phyloP scores from a whole-genome alignment of 2,113 vertebrate genomes.

The Felis catus region DNA sequence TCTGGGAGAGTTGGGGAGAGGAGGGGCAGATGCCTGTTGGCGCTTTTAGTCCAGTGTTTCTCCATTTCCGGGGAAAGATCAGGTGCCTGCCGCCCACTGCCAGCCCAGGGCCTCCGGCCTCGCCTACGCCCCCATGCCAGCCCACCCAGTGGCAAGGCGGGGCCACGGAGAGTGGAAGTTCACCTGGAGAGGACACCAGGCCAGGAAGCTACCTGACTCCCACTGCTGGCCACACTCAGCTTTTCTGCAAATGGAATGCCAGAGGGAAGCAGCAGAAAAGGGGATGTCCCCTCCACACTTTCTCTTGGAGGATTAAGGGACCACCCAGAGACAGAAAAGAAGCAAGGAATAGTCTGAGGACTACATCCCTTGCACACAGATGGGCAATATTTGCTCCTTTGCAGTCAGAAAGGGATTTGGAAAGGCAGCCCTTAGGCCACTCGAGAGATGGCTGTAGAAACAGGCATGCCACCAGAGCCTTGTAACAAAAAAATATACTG shows the following conservation, averaged over 20 bases:
- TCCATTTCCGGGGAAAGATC: constrained; percentile 29
- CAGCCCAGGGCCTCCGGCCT: not conserved
- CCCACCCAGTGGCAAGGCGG: not conserved
- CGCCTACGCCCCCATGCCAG: not conserved
- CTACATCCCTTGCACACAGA: not conserved
- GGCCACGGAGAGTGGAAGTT: not conserved
- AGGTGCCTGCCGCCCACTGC: not conserved
- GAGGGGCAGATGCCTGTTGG: not conserved
- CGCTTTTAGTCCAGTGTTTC: not conserved
- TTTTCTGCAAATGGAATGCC: not conserved
- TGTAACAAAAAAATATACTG: not conserved
- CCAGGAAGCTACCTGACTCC: not conserved
- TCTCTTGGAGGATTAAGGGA: not conserved
- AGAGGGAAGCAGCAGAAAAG: not conserved
- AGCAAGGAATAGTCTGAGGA: not conserved
- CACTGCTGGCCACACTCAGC: not conserved
- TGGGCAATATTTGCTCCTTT: not conserved
- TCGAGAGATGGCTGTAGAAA: not conserved
- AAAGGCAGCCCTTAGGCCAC: not conserved
- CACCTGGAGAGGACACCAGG: not conserved
- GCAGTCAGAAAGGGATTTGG: not conserved
- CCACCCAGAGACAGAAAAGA: not conserved
- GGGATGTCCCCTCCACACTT: not conserved
- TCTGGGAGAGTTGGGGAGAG: constrained; percentile 14
- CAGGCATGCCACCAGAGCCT: not conserved